A percentile compares a stretch with the other conserved stretches of the same genome.
Evolutionary conservation across 2,113 vertebrate genomes (phyloP).

Genomic region (Rutilus rutilus): DNA sequence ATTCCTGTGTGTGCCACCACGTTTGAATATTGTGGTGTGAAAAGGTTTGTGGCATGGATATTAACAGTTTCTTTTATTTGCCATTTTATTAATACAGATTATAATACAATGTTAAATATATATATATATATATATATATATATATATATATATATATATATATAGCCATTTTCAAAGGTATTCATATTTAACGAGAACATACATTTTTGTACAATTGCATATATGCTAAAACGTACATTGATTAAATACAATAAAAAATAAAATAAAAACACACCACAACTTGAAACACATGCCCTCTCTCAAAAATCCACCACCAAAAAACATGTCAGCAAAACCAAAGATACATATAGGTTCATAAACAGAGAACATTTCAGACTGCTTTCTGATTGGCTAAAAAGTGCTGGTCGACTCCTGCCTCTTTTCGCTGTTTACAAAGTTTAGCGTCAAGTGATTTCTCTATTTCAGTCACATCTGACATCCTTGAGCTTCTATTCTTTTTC

Average conservation of each 20-base stretch:
- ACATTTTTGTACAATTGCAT: no score
- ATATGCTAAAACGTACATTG: no score
- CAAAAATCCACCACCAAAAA: no score
- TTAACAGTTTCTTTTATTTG: neutral
- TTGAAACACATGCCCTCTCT: no score
- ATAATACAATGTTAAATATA: neutral
- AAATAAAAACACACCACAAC: no score
- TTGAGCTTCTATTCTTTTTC: neutral
- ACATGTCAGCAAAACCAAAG: no score
- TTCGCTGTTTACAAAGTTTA: neutral
- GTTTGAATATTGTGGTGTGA: neutral
- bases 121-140: neutral
- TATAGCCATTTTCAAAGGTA: neutral
- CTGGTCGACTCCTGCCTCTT: neutral
- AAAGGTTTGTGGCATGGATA: neutral
- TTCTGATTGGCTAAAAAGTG: no score
- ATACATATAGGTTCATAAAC: no score
- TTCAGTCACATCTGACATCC: neutral
- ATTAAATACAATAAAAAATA: no score
- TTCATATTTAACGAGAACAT: neutral
- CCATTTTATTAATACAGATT: neutral
- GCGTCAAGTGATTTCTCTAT: neutral
- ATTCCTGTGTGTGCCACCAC: neutral
- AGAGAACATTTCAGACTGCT: no score
- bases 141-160: neutral